A percentile compares a stretch with the other conserved stretches of the same genome.
These are phyloP conservation scores for Lucinisca nassula DNA, from an alignment of 2,888 invertebrate species.

Conservation along the genomic window DNA sequence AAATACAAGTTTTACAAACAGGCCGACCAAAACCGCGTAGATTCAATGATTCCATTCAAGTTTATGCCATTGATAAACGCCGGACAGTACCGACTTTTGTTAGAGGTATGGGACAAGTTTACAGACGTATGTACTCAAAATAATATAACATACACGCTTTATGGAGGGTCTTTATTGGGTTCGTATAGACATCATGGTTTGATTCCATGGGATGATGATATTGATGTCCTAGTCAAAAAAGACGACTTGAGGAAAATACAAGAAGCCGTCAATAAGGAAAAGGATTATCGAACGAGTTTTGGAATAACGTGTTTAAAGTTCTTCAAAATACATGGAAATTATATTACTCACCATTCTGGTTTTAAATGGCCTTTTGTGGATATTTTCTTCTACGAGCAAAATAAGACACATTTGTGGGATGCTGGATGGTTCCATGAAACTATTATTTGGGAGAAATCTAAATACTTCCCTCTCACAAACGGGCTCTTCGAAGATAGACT, in stretches of 20 bases:
- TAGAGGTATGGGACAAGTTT: background rate
- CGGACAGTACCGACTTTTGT: background rate
- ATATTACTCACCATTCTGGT: background rate
- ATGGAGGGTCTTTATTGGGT: background rate
- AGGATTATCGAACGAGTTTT: background rate
- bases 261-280: background rate
- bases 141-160: background rate
- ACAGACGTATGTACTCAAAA: background rate
- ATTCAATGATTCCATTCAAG: background rate
- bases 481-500: background rate
- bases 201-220: background rate
- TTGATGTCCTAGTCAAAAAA: background rate
- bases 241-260: background rate
- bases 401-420: background rate
- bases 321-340: background rate
- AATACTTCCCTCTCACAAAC: background rate
- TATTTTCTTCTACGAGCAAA: background rate
- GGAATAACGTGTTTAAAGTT: background rate
- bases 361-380: background rate
- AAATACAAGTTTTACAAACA: background rate
- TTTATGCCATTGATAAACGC: background rate
- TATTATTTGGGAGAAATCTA: background rate
- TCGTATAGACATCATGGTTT: background rate
- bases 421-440: background rate
- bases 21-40: background rate